A percentile compares a stretch with the other conserved stretches of the same genome.
These are phyloP conservation scores for Morbakka virulenta DNA, from an alignment of 30 jellyfish, hydroid and myxozoan genomes.

Conservation along the genomic window DNA sequence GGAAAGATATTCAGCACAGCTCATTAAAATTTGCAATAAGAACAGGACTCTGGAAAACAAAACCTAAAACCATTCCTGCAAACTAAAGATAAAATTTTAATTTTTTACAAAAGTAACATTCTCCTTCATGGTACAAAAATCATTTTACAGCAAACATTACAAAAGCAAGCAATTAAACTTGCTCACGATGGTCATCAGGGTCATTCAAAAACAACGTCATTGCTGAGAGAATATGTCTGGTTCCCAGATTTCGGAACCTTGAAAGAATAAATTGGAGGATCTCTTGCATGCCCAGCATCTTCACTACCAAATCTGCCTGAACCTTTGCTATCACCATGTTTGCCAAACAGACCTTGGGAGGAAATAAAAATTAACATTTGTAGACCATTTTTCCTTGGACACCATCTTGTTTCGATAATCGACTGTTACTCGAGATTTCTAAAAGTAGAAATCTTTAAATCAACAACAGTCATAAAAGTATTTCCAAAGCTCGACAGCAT, in stretches of 20 bases:
- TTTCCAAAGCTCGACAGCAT: conserved; percentile 24
- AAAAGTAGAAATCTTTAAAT: no score
- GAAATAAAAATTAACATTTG: conserved; percentile 13
- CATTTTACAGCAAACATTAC: conserved; percentile 32
- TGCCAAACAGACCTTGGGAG: conserved; percentile 22
- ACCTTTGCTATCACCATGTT: conserved; percentile 13
- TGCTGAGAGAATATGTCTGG: conserved; percentile 45
- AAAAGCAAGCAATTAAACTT: conserved; percentile 9
- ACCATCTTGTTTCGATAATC: conserved; percentile 1
- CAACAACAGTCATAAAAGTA: no score
- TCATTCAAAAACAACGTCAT: conserved; percentile 20
- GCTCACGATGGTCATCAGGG: conserved; percentile 58
- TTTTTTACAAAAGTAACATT: conserved; percentile 16
- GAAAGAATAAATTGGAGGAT: conserved; percentile 1
- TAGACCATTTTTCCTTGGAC: conserved; percentile 38
- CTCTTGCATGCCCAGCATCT: conserved; percentile 14
- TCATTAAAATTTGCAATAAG: neutral
- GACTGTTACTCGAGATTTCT: conserved; percentile 18
- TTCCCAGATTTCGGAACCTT: conserved; percentile 9
- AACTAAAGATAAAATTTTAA: conserved; percentile 7
- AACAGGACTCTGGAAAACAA: conserved; percentile 23
- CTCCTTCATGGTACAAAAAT: conserved; percentile 31
- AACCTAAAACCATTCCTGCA: conserved; percentile 8
- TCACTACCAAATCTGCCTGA: conserved; percentile 21
- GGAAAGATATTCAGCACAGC: no score